These are phyloP conservation scores for Schizotus pectinicornis DNA, from an alignment of 2,888 invertebrate genomes.

Conservation along the genomic window DNA sequence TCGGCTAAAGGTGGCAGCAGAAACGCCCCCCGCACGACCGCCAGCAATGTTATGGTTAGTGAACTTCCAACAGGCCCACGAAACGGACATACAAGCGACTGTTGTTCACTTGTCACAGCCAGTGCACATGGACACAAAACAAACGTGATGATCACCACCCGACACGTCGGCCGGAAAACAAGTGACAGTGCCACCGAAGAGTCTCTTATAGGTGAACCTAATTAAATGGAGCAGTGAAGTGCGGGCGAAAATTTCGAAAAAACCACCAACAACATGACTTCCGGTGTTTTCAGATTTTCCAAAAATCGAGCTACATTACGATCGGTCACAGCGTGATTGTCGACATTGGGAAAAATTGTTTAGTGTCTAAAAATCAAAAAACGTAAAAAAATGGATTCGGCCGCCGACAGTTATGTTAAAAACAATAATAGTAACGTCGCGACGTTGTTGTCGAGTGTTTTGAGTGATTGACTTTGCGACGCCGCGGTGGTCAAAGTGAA, in stretches of 20 bases:
- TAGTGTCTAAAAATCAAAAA: no score
- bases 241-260: not conserved
- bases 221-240: not conserved
- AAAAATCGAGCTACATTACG: no score
- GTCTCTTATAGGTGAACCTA: no score
- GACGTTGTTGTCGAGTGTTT: constrained; percentile 5
- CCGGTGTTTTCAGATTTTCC: no score
- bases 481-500: constrained; percentile 35
- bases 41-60: constrained; percentile 47
- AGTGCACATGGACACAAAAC: constrained; percentile 27
- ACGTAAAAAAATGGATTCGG: not conserved
- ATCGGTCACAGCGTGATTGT: no score
- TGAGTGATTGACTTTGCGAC: constrained; percentile 23
- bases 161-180: not conserved
- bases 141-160: constrained; percentile 2
- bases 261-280: no score
- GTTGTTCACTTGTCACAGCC: not conserved
- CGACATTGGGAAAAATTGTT: no score
- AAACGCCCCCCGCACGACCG: constrained; percentile 41
- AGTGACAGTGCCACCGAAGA: not conserved
- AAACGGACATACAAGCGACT: constrained; percentile 39
- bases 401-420: not conserved
- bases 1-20: constrained; percentile 19
- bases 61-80: constrained; percentile 44
- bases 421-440: no score